These are phyloP conservation scores for Patagioenas fasciata DNA, from an alignment of 2,113 vertebrate species.

Conservation along the genomic window DNA sequence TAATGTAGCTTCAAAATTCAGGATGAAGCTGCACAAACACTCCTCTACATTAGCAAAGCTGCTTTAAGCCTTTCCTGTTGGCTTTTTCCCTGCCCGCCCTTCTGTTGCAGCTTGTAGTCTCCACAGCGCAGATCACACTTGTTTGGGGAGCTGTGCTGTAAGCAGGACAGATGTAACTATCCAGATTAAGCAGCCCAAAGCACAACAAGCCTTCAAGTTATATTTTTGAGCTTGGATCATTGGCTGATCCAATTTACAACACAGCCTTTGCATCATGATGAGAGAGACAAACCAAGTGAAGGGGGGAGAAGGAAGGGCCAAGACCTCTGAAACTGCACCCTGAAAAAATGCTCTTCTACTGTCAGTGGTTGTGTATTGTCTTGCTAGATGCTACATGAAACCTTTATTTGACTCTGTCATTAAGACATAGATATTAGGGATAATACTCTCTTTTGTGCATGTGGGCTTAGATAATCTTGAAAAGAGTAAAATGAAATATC, in stretches of 20 bases:
- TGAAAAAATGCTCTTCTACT: background rate
- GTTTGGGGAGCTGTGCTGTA: background rate
- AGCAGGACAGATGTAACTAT: constrained; percentile 30
- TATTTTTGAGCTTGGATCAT: background rate
- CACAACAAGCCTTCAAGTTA: background rate
- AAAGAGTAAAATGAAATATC: background rate
- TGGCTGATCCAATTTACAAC: background rate
- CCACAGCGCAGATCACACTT: background rate
- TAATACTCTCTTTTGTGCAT: background rate
- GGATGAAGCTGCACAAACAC: background rate
- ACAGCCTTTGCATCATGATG: background rate
- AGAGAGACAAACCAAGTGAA: accelerated
- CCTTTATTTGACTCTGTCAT: background rate
- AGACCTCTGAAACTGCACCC: background rate
- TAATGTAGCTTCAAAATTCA: background rate
- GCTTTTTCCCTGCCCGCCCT: background rate
- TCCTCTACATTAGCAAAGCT: background rate
- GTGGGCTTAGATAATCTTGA: background rate
- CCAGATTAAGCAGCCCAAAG: background rate
- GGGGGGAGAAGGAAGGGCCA: background rate
- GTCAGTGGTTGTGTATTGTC: background rate
- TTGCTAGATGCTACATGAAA: background rate
- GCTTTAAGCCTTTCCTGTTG: background rate
- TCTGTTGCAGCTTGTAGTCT: background rate
- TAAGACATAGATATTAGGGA: background rate